Evolutionary conservation across 1,140 invertebrate species (phyloP), one percentile per base, ranked within the genome.

Genomic region (Galendromus occidentalis): DNA sequence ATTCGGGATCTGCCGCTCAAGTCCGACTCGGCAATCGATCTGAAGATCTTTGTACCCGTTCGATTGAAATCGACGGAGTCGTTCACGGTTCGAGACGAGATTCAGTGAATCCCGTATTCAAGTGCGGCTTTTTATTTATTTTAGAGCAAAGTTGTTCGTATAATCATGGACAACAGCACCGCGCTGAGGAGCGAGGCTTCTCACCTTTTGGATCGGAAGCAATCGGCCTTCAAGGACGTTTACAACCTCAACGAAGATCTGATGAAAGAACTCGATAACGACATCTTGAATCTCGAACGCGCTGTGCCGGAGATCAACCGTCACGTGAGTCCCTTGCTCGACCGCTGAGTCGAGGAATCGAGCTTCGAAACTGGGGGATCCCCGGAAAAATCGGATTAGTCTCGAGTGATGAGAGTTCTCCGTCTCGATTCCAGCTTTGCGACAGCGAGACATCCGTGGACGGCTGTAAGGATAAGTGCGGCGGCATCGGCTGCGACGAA

Each of bases 391-490:
- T 59, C 18, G 18, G 29, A 17, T 28, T 17, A 7, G 20, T 17
- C 51, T n/a, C 30, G 25, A 44, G 14, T 1, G 67, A 12, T 20
- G 1, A n/a, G 29, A 67, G n/a, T 22, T 12, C 14, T n/a, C n/a
- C n/a, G n/a, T n/a, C 29, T 69, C 47, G 44, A 25, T 67, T 64
- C 7, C 42, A 65, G 42, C 42, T 98, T 74, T 97, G 93, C 77
- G 91, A 89, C 68, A 83, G 84, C 9, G 44, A 44, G 17, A 71
- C 81, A 79, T 71, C 70, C 66, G 88, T 87, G 28, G 83, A 88
- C 71, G 85, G 85, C 42, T 97, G 93, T 75, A 90, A 95, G 73
- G 74, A 76, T 64, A 79, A 91, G 33, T 98, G 93, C 78, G 93
- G 93, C 39, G 93, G 93, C 20, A 92, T 90, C 44, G 90, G 89